Percentiles rank a stretch among this genome's conserved stretches.
These are phyloP conservation scores for Miltochrista miniata DNA, from an alignment of 2,888 invertebrate genomes.

Conservation along the genomic window DNA sequence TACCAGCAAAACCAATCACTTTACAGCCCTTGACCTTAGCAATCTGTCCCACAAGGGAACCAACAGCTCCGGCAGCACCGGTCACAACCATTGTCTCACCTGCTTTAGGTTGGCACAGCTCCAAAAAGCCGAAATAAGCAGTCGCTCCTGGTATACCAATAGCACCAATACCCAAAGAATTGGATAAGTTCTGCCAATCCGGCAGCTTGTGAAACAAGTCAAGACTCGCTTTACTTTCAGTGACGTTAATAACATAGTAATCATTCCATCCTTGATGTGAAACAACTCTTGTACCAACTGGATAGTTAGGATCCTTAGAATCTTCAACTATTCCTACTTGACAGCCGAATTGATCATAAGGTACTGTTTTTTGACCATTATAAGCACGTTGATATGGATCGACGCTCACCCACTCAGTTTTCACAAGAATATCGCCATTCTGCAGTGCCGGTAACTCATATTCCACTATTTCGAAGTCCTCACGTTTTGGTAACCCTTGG, in stretches of 20 bases:
- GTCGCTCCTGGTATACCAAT: constrained; percentile 88
- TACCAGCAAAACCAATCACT: constrained; percentile 88
- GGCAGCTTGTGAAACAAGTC: constrained; percentile 66
- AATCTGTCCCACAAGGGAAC: constrained; percentile 89
- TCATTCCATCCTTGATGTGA: constrained; percentile 46
- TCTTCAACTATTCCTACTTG: constrained; percentile 77
- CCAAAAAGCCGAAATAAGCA: constrained; percentile 88
- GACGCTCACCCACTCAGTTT: constrained; percentile 53
- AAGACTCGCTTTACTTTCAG: constrained; percentile 6
- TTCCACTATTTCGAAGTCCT: constrained; percentile 83
- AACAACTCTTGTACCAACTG: constrained; percentile 84
- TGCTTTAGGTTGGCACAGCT: constrained; percentile 86
- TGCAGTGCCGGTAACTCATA: constrained; percentile 63
- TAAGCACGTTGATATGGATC: constrained; percentile 46
- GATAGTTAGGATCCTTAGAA: constrained; percentile 83
- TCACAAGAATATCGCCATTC: constrained; percentile 52
- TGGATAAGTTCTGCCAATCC: constrained; percentile 74
- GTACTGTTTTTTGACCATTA: constrained; percentile 28
- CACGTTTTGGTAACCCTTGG: constrained; percentile 79
- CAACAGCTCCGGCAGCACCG: constrained; percentile 90
- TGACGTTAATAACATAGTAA: constrained; percentile 36
- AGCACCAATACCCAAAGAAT: constrained; percentile 83
- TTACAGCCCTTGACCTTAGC: constrained; percentile 86
- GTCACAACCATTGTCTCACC: constrained; percentile 89
- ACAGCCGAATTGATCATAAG: constrained; percentile 55